Evolutionary conservation across 2,797 vertebrate genomes (phyloP), one percentile per base, ranked within the genome.

Genomic region (Catostomus latipinnis): DNA sequence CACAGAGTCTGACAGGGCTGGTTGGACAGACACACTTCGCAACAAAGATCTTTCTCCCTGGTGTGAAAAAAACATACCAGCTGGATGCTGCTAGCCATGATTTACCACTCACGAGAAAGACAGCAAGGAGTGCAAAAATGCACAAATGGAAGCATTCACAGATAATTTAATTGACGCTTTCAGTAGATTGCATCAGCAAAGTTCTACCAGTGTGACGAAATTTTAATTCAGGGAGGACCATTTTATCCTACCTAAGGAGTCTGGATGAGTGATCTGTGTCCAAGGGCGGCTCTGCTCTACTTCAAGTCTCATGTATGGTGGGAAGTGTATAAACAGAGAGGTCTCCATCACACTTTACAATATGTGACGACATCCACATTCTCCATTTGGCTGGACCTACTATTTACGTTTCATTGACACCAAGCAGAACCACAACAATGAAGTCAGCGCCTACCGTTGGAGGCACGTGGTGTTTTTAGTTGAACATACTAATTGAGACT

Each of bases 21-120:
- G 22, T 45, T 86, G 84, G 88, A 88, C 86, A 89, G 88, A 86
- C 86, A 82, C 78, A 88, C 84, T 89, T 86, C 50, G 56, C 82
- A 72, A 86, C 79, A 85, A 82, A 90, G 89, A 90, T 88, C 85
- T 87, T 60, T 72, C 66, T 87, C 82, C 13, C 11, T 53, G 74
- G 85, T 80, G 80, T 74, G 78, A 90, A 60, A 83, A 84, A 79
- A 71, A 76, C 72, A 72, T 82, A 63, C 73, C 82, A 61, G 72
- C 87, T 85, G 81, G 83, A 89, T 84, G 83, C 83, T 84, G 82
- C 71, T 62, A 49, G 87, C 87, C 81, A 89, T 86, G 82, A 87
- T 79, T 71, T 81, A 81, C 52, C 11, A 16, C 84, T 84, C 82
- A 69, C 74, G 85, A 76, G 73, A 77, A 60, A 4, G 74, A 76